A percentile compares a stretch with the other conserved stretches of the same genome.
Conservation (phyloP, 2,888 invertebrate genomes). For the Ormia ochracea region DNA sequence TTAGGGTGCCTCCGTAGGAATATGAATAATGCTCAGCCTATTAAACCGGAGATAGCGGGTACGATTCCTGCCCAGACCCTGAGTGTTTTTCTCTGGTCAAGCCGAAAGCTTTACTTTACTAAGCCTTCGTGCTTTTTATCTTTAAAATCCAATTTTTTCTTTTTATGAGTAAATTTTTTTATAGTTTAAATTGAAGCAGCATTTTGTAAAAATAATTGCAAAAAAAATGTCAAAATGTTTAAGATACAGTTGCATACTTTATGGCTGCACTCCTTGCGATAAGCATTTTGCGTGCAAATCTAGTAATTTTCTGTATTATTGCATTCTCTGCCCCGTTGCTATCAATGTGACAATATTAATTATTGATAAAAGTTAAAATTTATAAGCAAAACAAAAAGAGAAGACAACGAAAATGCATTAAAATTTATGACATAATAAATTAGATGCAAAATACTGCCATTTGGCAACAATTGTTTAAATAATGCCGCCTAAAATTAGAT, state of each 20-base stretch:
- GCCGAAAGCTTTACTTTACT: no score
- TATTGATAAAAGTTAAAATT: constrained; percentile 19
- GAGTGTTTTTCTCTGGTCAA: no score
- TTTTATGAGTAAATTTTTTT: no score
- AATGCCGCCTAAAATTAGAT: neutral
- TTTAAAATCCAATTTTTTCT: no score
- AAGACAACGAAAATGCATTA: constrained; percentile 34
- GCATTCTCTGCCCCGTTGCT: neutral
- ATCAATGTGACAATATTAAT: constrained; percentile 39
- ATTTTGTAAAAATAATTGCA: no score
- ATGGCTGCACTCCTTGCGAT: neutral
- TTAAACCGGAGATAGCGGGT: no score
- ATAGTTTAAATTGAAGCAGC: no score
- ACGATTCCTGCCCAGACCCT: no score
- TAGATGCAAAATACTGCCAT: neutral
- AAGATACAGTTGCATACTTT: neutral
- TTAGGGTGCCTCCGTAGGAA: no score
- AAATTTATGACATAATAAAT: constrained; percentile 41
- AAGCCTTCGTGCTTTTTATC: no score
- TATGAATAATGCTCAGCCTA: no score
- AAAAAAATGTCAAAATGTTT: neutral
- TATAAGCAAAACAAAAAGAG: constrained; percentile 24
- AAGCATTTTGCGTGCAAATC: neutral
- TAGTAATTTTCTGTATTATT: neutral
- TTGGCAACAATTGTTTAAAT: neutral